These are phyloP conservation scores for Leuctra nigra DNA, from an alignment of 2,888 invertebrate species.

Conservation along the genomic window DNA sequence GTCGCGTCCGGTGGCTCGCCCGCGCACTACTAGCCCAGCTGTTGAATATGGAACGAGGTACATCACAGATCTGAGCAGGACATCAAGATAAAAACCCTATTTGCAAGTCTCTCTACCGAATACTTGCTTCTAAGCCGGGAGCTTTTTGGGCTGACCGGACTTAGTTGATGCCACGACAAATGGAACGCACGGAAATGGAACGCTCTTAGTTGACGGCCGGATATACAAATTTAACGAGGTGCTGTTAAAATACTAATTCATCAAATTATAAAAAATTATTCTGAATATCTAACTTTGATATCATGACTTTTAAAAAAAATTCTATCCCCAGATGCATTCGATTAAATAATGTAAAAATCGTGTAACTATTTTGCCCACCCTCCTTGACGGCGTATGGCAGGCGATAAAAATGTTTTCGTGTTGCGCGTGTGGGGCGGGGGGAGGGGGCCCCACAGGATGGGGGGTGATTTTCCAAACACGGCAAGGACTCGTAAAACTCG, in stretches of 20 bases:
- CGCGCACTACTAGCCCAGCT: not conserved
- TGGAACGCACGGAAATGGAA: too few species aligned
- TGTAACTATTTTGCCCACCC: too few species aligned
- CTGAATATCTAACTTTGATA: too few species aligned
- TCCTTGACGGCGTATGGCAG: too few species aligned
- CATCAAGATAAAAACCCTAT: slow-evolving; percentile 16
- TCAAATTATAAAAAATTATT: too few species aligned
- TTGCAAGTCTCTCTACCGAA: slow-evolving; percentile 15
- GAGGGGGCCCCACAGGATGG: not conserved
- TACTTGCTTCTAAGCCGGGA: slow-evolving; percentile 9
- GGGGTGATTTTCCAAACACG: not conserved
- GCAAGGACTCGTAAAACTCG: slow-evolving; percentile 5
- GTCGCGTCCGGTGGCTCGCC: not conserved
- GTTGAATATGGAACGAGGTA: slow-evolving; percentile 13
- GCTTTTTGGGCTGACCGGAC: slow-evolving; percentile 2
- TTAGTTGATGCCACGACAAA: not conserved
- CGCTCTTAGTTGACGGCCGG: too few species aligned
- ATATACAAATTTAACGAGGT: not conserved
- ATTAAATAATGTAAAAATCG: too few species aligned
- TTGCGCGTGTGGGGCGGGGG: not conserved
- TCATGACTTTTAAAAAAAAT: too few species aligned
- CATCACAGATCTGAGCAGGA: not conserved
- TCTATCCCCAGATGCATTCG: too few species aligned
- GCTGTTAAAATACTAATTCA: too few species aligned
- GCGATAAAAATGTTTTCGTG: not conserved